Base-by-base conservation (phyloP, 2,888 invertebrate genomes). In the Steinernema scapterisci region DNA sequence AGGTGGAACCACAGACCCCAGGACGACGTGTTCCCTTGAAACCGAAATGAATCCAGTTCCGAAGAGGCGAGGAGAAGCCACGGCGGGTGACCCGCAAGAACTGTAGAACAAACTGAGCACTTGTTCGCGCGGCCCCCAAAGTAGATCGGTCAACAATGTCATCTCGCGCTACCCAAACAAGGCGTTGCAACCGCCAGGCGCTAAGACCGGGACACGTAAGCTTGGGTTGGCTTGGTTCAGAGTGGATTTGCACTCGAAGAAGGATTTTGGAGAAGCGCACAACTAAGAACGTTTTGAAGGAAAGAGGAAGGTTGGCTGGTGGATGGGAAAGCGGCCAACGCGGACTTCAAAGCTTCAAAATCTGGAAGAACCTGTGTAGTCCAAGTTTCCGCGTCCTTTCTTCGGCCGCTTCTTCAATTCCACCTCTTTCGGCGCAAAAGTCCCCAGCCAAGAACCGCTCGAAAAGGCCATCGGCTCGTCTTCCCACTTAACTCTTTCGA, bases 101-200 rank as follows among this genome's bases (percentile, higher is more conserved):
- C 63, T 63, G 54, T 31, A 63, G 63, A 63, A 63, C 63, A 63
- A 27, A 63, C 63, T 27, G 16, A 31, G 63, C 31, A 63, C 63
- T 63, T 63, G 63, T 63, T 63, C 63, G 63, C 63, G 63, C 63
- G 63, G 63, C 63, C 63, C 54, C 63, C 63, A 63, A 63, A 63
- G 63, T 63, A 63, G 63, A 27, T 63, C 63, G 63, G 63, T 63
- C 63, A 63, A 63, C 63, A 63, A 63, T 63, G 63, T 63, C 63
- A 38, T n/a, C 52, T 52, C 52, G 52, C 52, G 52, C 52, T 52
- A 11, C 21, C 25, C 63, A 63, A 63, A 63, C 63, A 63, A 11
- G 11, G 16, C 27, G 31, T 11, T 63, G 63, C n/a, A n/a, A n/a
- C n/a, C n/a, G 31, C 31, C 63, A 63, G 63, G 63, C 63, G 63